Percentiles rank a stretch among this genome's conserved stretches.
phyloP scores from a whole-genome alignment of 2,888 invertebrate species.

The Drosophila suboccidentalis region DNA sequence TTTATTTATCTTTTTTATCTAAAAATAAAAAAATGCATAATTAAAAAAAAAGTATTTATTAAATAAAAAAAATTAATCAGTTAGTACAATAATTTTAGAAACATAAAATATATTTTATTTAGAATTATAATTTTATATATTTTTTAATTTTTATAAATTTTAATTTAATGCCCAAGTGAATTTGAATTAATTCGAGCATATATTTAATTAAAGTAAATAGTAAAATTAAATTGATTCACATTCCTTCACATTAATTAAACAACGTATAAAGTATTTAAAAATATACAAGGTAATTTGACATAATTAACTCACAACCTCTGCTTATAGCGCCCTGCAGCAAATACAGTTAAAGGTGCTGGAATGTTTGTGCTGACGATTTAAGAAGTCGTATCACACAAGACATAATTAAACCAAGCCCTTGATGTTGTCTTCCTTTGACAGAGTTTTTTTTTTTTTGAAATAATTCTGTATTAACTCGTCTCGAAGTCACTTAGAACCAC shows the following conservation, averaged over 20 bases:
- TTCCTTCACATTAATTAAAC: too few species aligned
- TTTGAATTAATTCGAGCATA: too few species aligned
- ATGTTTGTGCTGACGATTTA: conserved; percentile 3
- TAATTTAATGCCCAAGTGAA: too few species aligned
- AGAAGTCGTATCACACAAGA: conserved; percentile 5
- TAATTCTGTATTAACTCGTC: conserved; percentile 65
- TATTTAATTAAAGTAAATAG: too few species aligned
- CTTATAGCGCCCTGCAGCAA: background rate
- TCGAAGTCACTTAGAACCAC: conserved; percentile 53
- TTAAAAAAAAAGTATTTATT: background rate
- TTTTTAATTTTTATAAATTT: too few species aligned
- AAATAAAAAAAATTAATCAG: background rate
- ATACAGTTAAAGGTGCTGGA: conserved; percentile 2
- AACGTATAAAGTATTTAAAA: too few species aligned
- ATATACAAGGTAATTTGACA: background rate
- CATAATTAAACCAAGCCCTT: conserved; percentile 24
- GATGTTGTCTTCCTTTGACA: conserved; percentile 22
- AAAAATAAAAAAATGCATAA: too few species aligned
- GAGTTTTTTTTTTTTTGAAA: conserved; percentile 32
- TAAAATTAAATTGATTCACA: background rate
- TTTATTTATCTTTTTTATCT: background rate
- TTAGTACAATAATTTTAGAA: too few species aligned
- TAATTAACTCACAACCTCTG: conserved; percentile 27
- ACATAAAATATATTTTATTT: too few species aligned
- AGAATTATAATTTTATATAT: too few species aligned